Conservation (phyloP, 2,888 invertebrate species). For the Branchellion lobata region DNA sequence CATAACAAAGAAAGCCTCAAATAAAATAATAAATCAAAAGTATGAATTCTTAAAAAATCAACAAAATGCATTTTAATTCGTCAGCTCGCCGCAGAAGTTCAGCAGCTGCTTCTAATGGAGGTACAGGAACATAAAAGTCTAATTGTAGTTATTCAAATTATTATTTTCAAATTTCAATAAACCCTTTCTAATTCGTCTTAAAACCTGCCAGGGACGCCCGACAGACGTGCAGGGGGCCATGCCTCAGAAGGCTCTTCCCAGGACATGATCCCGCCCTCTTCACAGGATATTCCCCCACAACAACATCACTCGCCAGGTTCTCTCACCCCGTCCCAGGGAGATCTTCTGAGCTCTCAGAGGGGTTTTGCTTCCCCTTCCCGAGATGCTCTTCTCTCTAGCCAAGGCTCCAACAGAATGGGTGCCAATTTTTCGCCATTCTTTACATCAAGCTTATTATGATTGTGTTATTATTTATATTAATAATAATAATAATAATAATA, state of each 20-base stretch:
- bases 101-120: background rate
- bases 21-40: no score
- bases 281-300: background rate
- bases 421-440: no score
- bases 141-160: no score
- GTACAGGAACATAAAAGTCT: background rate
- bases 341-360: background rate
- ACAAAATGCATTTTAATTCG: background rate
- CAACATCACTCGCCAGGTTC: background rate
- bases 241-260: background rate
- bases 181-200: background rate
- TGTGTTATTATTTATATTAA: no score
- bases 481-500: no score
- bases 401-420: background rate
- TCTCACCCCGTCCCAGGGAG: background rate
- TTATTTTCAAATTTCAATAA: background rate
- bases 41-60: no score
- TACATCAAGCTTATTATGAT: no score
- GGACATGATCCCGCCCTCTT: background rate
- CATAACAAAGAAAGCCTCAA: no score
- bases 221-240: background rate
- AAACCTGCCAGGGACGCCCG: background rate
- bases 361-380: background rate
- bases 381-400: background rate
- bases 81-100: background rate